phyloP scores from a whole-genome alignment of 2,797 vertebrate species.

The Pogoniulus pusillus region DNA sequence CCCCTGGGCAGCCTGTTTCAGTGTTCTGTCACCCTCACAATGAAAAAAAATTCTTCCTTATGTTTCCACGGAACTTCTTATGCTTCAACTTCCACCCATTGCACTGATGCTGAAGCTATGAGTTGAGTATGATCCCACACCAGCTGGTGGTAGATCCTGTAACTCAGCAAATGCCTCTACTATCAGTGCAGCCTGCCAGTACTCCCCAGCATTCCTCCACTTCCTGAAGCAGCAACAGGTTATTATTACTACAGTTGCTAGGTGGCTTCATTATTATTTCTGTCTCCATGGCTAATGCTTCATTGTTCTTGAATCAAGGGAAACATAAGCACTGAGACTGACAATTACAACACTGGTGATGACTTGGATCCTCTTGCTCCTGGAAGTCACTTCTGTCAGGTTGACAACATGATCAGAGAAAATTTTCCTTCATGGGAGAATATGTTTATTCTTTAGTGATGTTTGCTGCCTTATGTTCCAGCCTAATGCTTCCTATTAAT shows the following conservation, averaged over 20 bases:
- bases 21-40: too few relatives aligned
- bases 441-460: slow-evolving; percentile 40
- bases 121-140: not conserved
- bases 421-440: not conserved
- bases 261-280: not conserved
- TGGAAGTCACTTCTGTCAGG: slow-evolving; percentile 2
- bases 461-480: slow-evolving; percentile 32
- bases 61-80: too few relatives aligned
- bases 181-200: not conserved
- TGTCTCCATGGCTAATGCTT: not conserved
- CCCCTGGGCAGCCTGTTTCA: too few relatives aligned
- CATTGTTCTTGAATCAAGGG: not conserved
- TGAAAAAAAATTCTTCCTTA: too few relatives aligned
- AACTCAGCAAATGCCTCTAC: not conserved
- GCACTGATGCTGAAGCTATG: not conserved
- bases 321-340: not conserved
- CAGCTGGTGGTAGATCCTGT: not conserved
- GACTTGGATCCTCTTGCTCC: not conserved
- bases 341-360: not conserved
- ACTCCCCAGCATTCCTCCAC: not conserved
- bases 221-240: not conserved
- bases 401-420: slow-evolving; percentile 5
- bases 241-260: not conserved
- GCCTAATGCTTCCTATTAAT: slow-evolving; percentile 25
- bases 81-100: too few relatives aligned